phyloP scores from a whole-genome alignment of 2,113 vertebrate species.

The Microcebus ravelobensis region DNA sequence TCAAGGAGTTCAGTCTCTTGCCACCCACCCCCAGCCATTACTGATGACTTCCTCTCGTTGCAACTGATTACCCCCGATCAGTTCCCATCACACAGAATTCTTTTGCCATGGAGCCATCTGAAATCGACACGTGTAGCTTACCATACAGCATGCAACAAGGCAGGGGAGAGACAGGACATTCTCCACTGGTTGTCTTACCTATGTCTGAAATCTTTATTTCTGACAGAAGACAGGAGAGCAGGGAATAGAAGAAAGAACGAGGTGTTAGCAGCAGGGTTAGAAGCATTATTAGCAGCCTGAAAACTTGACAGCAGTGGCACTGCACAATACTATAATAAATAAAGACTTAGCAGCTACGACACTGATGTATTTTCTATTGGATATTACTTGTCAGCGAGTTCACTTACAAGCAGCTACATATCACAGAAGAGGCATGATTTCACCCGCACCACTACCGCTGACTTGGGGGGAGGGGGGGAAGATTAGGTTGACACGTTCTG shows the following conservation, averaged over 20 bases:
- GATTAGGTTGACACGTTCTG: constrained; percentile 17
- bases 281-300: constrained; percentile 87
- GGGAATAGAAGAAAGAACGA: constrained; percentile 88
- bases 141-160: constrained; percentile 84
- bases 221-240: constrained; percentile 92
- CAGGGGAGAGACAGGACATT: constrained; percentile 81
- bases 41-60: constrained; percentile 72
- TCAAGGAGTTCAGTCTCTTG: constrained; percentile 28
- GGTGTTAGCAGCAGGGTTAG: constrained; percentile 87
- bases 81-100: constrained; percentile 75
- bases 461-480: not conserved
- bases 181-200: constrained; percentile 94
- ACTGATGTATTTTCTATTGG: constrained; percentile 82
- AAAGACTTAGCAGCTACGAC: constrained; percentile 84
- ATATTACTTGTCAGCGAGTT: constrained; percentile 82
- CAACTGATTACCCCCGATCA: constrained; percentile 73
- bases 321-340: constrained; percentile 84
- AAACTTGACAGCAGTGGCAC: constrained; percentile 86
- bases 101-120: constrained; percentile 75
- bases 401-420: constrained; percentile 68
- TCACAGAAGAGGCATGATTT: constrained; percentile 64
- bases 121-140: constrained; percentile 80
- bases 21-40: constrained; percentile 26
- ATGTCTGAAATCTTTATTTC: constrained; percentile 99
- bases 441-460: constrained; percentile 56